A percentile compares a stretch with the other conserved stretches of the same genome.
These are phyloP conservation scores for Drosophila subpulchrella DNA, from an alignment of 1,140 invertebrate genomes.

Conservation along the genomic window DNA sequence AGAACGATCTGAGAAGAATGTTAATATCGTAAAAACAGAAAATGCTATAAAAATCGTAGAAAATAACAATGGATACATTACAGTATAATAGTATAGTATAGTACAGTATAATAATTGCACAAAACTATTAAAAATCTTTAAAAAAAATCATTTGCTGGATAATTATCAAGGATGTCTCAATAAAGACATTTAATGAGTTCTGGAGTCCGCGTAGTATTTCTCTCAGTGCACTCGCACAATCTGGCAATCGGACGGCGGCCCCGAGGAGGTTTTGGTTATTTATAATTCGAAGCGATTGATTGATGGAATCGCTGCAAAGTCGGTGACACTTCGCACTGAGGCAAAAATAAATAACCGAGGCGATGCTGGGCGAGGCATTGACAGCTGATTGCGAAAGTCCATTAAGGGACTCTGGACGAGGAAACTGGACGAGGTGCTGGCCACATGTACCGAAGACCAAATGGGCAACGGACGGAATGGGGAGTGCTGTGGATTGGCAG, in stretches of 20 bases:
- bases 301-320: conserved; percentile 80
- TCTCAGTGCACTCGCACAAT: conserved; percentile 30
- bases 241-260: conserved; percentile 42
- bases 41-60: too few species aligned
- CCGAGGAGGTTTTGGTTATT: conserved; percentile 68
- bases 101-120: too few species aligned
- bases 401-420: conserved; percentile 56
- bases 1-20: too few species aligned
- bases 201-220: not conserved
- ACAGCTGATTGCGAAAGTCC: conserved; percentile 82
- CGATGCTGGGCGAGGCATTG: conserved; percentile 68
- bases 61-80: too few species aligned
- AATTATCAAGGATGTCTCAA: not conserved
- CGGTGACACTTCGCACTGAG: conserved; percentile 79
- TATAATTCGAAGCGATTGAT: conserved; percentile 79
- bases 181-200: not conserved
- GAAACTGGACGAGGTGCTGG: conserved; percentile 44
- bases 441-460: conserved; percentile 10
- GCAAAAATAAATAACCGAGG: conserved; percentile 78
- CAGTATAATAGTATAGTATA: too few species aligned
- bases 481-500: conserved; percentile 4
- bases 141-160: too few species aligned
- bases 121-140: too few species aligned
- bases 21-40: too few species aligned
- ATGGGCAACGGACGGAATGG: not conserved